Percentiles rank a stretch among this genome's conserved stretches.
These are phyloP conservation scores for Myzus persicae DNA, from an alignment of 1,140 invertebrate species.

Conservation along the genomic window DNA sequence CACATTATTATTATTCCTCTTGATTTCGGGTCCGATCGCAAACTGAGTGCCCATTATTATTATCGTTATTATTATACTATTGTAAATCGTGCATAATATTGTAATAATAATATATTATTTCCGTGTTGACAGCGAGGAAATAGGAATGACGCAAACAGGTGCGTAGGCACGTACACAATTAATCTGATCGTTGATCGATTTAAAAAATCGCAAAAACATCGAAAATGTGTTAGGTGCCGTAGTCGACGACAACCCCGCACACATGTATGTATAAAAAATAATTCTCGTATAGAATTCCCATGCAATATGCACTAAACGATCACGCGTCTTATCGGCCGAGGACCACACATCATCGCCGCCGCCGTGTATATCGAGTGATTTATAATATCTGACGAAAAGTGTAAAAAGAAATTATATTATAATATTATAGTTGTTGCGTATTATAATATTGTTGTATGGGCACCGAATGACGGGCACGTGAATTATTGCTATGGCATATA, in stretches of 20 bases:
- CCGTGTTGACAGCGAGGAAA: neutral
- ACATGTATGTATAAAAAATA: neutral
- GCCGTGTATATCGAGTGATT: slow-evolving; percentile 22
- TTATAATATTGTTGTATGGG: neutral
- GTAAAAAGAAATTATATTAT: neutral
- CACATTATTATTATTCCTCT: neutral
- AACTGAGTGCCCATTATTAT: neutral
- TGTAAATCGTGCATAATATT: neutral
- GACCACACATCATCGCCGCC: slow-evolving; percentile 35
- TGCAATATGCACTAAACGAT: neutral
- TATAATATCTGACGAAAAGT: slow-evolving; percentile 12
- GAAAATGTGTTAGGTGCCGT: neutral
- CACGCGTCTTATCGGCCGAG: neutral
- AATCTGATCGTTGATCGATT: neutral
- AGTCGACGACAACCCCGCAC: neutral
- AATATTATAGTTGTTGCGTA: neutral
- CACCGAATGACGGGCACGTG: neutral
- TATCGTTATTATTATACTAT: neutral
- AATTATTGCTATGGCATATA: slow-evolving; percentile 26
- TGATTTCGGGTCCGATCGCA: neutral
- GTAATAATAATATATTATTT: neutral
- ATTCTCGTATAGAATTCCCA: neutral
- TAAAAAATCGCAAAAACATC: neutral
- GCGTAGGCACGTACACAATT: neutral
- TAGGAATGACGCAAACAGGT: neutral